phyloP scores from a whole-genome alignment of 2,888 invertebrate species.

The Tethea ocularis region DNA sequence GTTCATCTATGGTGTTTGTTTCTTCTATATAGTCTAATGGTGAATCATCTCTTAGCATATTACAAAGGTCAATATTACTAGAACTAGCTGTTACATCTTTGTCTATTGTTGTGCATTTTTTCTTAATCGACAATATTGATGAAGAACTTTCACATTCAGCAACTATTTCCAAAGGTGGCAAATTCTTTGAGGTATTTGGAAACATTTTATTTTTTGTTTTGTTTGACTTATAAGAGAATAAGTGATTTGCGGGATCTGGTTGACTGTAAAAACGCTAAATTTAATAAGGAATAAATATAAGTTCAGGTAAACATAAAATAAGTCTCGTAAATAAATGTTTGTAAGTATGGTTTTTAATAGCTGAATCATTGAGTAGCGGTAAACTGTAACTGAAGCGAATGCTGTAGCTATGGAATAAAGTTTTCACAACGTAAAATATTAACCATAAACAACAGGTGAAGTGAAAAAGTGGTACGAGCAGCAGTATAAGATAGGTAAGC shows the following conservation, averaged over 20 bases:
- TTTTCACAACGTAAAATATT: too few species aligned
- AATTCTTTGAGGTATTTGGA: conserved; percentile 46
- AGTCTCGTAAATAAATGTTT: too few species aligned
- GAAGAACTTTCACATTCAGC: conserved; percentile 45
- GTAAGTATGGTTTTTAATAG: too few species aligned
- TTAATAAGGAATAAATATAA: too few species aligned
- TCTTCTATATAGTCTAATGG: conserved; percentile 21
- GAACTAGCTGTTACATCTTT: conserved; percentile 60
- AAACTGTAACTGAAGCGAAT: too few species aligned
- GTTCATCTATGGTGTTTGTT: conserved; percentile 18
- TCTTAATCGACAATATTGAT: conserved; percentile 29
- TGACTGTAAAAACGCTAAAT: conserved; percentile 38
- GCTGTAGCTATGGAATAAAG: too few species aligned
- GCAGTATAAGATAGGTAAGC: too few species aligned
- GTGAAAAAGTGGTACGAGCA: not conserved
- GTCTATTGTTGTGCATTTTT: conserved; percentile 37
- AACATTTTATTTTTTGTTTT: conserved; percentile 40
- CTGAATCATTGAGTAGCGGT: too few species aligned
- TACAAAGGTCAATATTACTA: conserved; percentile 54
- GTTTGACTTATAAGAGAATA: not conserved
- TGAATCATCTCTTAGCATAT: conserved; percentile 23
- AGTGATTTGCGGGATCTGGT: conserved; percentile 21
- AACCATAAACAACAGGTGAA: too few species aligned
- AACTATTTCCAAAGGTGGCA: conserved; percentile 40
- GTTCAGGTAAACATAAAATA: too few species aligned